Evolutionary conservation across 2,888 invertebrate species (phyloP), one percentile per base, ranked within the genome.

Genomic region (Pyrgus malvae): DNA sequence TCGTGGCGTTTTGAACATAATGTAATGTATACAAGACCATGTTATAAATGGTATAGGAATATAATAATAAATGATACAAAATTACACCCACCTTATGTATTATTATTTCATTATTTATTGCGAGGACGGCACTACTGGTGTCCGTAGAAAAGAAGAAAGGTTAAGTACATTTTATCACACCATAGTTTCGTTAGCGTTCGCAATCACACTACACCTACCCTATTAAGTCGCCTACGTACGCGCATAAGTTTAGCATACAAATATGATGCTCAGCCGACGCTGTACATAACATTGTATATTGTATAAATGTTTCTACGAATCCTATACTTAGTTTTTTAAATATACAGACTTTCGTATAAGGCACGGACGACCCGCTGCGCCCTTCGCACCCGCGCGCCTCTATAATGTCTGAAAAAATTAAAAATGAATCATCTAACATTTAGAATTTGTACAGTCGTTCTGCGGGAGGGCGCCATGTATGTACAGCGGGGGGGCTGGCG

Each of bases 331-430:
- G n/a, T n/a, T n/a, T n/a, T 40, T 57, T 51, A 60, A 49, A 76
- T 72, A 76, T 74, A 80, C 78, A 83, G 79, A 80, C 78, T 80
- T 76, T 55, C 66, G 53, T 62, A 42, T 76, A 83, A 84, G 84
- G 84, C 84, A 80, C 83, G 67, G 78, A 64, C 78, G 78, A 55
- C 67, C 57, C 74, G 66, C 70, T 78, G 74, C 41, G 65, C 66
- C 70, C 62, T 9, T 8, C 59, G 57, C 58, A 55, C 55, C 51
- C 48, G 56, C 42, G 54, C 53, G 38, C 19, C n/a, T 2, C 7
- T 9, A 4, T 5, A 23, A n/a, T n/a, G 9, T 11, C 38, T 2
- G n/a, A n/a, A 16, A 38, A 5, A 5, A 1, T 16, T 16, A 21
- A 6, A 8, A 35, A 17, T 14, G 2, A 35, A 17, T 17, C 35